A percentile compares a stretch with the other conserved stretches of the same genome.
Evolutionary conservation across 1,140 invertebrate species (phyloP).

Genomic region (Drosophila aff.): DNA sequence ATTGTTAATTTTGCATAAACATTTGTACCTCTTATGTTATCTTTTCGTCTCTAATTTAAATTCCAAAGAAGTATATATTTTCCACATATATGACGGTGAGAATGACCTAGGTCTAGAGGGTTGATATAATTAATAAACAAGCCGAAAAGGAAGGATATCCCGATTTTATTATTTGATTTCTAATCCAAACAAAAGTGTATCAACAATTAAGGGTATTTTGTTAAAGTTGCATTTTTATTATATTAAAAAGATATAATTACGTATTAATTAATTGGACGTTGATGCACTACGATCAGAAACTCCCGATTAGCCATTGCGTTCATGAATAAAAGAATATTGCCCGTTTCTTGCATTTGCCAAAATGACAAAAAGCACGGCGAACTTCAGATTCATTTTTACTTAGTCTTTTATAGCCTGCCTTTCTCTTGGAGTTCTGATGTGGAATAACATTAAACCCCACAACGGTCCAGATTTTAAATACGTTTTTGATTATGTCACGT

Average conservation of each 20-base stretch:
- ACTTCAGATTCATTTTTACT: not conserved
- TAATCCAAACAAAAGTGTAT: not conserved
- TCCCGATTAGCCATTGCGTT: no score
- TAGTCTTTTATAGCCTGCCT: not conserved
- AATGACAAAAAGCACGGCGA: not conserved
- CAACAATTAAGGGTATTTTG: not conserved
- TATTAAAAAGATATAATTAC: not conserved
- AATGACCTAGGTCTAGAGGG: no score
- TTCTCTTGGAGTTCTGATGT: not conserved
- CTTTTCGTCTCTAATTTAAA: no score
- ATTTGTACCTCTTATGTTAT: no score
- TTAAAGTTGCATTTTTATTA: not conserved
- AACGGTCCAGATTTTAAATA: not conserved
- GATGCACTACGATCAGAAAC: no score
- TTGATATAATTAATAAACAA: constrained; percentile 2
- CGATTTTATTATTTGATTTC: not conserved
- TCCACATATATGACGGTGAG: not conserved
- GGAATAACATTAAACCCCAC: not conserved
- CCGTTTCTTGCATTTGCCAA: not conserved
- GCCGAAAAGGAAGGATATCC: not conserved
- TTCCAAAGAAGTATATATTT: no score
- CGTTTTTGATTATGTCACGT: not conserved
- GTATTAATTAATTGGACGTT: no score
- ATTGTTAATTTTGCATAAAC: no score
- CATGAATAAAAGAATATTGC: no score